Evolutionary conservation across 2,113 vertebrate genomes (phyloP), one percentile per base, ranked within the genome.

Genomic region (Falco punctatus): DNA sequence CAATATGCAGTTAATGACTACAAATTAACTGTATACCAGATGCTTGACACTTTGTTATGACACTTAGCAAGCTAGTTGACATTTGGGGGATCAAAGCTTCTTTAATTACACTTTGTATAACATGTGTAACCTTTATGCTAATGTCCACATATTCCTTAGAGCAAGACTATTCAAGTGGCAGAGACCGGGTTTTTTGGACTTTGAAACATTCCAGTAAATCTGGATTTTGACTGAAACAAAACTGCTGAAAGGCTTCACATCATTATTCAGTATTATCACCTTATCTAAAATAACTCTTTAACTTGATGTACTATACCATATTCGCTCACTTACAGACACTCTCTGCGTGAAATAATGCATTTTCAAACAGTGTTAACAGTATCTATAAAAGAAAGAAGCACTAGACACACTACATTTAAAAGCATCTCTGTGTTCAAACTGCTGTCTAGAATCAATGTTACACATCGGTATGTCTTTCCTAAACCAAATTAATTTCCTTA

Each of bases 11-110:
- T 98, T 98, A 99, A 99, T 99, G 99, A 99, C 98, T 98, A 98
- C 98, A 98, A 98, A 99, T 99, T 98, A 99, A 98, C 98, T 98
- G 97, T 98, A 99, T 98, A 99, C 98, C 98, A 98, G 98, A 98
- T 99, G 99, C 98, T 98, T 98, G 98, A 98, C 98, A 99, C 98
- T 98, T 98, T 98, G 98, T 99, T 99, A 99, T 99, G 98, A 98
- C 98, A 97, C 98, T 98, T 98, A 98, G 98, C 98, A 98, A 98
- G 98, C 97, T 98, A 98, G 98, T 97, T 98, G 98, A 98, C 98
- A 99, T 99, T 99, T 99, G 98, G 98, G 91, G 98, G 98, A 98
- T 98, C 98, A 98, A 98, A 98, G 98, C 98, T 98, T 98, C 97
- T 98, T 98, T 98, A 98, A 98, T 98, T 98, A 98, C 97, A 98